Evolutionary conservation across 2,797 vertebrate genomes (phyloP), one percentile per base, ranked within the genome.

Genomic region (Siniperca obscura): DNA sequence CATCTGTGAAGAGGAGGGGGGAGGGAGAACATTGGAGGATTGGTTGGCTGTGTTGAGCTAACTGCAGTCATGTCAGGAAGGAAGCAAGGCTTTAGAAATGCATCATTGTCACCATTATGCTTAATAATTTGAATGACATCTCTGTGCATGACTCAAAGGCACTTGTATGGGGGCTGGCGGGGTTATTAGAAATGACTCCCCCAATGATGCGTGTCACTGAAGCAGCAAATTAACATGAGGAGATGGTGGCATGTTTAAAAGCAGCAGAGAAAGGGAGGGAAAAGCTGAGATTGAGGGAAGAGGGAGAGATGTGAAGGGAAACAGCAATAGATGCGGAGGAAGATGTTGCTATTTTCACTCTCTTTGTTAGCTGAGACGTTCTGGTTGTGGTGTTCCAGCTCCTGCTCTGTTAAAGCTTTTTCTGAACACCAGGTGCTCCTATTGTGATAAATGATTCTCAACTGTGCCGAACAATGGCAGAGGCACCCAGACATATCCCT

Each of bases 221-320:
- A 96, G 95, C 95, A 96, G 95, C 95, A 96, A 96, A 96, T 96
- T 96, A 96, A 96, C 95, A 95, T 70, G 89, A 93, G 90, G 91
- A 89, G 94, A 94, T 89, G 92, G 91, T 89, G 86, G 90, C 90
- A 89, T 82, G 89, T 92, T 92, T 92, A 87, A 94, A 91, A 93
- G 86, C 85, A 64, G 73, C 77, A 34, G 78, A 85, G 82, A 59
- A 84, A 59, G 73, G 71, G 74, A 81, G 55, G 82, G 73, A 84
- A 73, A 52, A 6, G 70, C 61, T 44, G 48, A 80, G 84, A 89
- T 50, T 71, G 83, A 71, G 62, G 68, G 55, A 73, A 78, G 64
- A 74, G 57, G 48, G 40, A 64, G 75, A 61, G 34, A 78, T 70
- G 80, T 60, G 83, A 30, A 74, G 79, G 64, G 62, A 73, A 82